Evolutionary conservation across 2,888 invertebrate species (phyloP).

Genomic region (Pristionchus maxplancki): DNA sequence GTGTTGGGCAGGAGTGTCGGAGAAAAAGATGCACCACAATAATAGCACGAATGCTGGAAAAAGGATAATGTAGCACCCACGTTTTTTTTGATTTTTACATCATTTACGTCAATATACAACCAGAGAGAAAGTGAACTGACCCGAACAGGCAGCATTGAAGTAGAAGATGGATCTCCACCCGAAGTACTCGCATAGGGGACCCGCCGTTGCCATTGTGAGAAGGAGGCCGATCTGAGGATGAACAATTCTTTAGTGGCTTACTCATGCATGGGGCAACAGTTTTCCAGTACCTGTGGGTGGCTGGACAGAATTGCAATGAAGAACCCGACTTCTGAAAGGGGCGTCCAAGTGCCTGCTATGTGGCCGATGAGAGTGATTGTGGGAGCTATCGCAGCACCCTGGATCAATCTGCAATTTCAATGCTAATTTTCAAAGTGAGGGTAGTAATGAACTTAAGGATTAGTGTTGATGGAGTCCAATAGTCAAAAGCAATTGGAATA

Average conservation of each 20-base stretch:
- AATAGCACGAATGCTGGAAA: slow-evolving; percentile 41
- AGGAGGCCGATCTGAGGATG: slow-evolving; percentile 56
- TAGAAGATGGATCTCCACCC: slow-evolving; percentile 59
- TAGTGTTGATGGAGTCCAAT: slow-evolving; percentile 47
- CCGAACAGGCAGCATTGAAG: slow-evolving; percentile 48
- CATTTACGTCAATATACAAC: not conserved
- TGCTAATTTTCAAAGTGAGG: too few relatives aligned
- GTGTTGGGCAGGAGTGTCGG: slow-evolving; percentile 55
- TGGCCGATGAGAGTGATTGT: slow-evolving; percentile 56
- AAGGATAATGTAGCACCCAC: too few relatives aligned
- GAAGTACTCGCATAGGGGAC: slow-evolving; percentile 54
- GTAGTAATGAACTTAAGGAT: slow-evolving; percentile 52
- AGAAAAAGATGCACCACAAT: slow-evolving; percentile 55
- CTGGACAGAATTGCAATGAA: slow-evolving; percentile 56
- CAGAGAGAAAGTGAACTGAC: not conserved
- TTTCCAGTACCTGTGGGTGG: slow-evolving; percentile 58
- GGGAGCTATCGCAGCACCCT: slow-evolving; percentile 55
- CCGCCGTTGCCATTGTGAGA: slow-evolving; percentile 56
- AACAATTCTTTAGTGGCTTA: not conserved
- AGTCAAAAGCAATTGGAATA: slow-evolving; percentile 41
- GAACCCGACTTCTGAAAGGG: slow-evolving; percentile 55
- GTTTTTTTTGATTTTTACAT: too few relatives aligned
- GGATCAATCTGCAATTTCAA: slow-evolving; percentile 52
- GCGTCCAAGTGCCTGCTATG: slow-evolving; percentile 56
- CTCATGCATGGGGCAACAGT: too few relatives aligned